Base-by-base conservation (phyloP, 2,888 invertebrate species). In the Lasioglossum lativentre region DNA sequence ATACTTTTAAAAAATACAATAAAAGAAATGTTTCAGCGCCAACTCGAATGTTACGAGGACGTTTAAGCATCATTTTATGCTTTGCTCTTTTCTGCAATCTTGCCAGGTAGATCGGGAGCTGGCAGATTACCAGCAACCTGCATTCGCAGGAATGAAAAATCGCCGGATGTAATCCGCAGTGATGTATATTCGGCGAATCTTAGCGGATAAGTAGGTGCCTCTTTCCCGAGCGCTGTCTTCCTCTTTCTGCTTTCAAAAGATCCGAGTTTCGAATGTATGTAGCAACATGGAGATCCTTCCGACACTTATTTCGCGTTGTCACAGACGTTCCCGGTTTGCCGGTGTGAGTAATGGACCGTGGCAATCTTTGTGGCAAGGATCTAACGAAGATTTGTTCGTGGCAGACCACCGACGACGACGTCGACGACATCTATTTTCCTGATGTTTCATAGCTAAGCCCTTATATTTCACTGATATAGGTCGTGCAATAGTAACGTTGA, bases 361-460 rank as follows among this genome's bases (percentile, higher is more conserved):
- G 78, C 72, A 78, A 79, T 77, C 77, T 83, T 85, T 75, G 82
- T 68, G 59, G 72, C 71, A 68, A 82, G 78, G 73, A 79, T 82
- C 59, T 86, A 89, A 84, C 75, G 90, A 89, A 80, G 81, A 88
- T 90, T 83, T 84, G 85, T 88, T 59, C 79, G 75, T 70, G 74
- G 27, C 34, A 23, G 47, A 42, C 30, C 83, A 83, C 83, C 79
- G 71, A 81, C 74, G 79, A 23, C 34, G 66, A 34, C 3, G 19
- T 30, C 79, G 76, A 81, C 76, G 80, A 34, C 34, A 8, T 66
- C 66, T 66, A 66, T 38, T 30, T 23, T 34, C 19, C 23, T 34
- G 34, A 34, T 66, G 66, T 23, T 23, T 23, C 66, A 38, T 23
- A 66, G 66, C 34, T 66, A 10, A 34, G 12, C 63, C 63, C 63